A percentile compares a stretch with the other conserved stretches of the same genome.
Conservation (phyloP, 2,888 invertebrate species). For the Hymenopus coronatus region DNA sequence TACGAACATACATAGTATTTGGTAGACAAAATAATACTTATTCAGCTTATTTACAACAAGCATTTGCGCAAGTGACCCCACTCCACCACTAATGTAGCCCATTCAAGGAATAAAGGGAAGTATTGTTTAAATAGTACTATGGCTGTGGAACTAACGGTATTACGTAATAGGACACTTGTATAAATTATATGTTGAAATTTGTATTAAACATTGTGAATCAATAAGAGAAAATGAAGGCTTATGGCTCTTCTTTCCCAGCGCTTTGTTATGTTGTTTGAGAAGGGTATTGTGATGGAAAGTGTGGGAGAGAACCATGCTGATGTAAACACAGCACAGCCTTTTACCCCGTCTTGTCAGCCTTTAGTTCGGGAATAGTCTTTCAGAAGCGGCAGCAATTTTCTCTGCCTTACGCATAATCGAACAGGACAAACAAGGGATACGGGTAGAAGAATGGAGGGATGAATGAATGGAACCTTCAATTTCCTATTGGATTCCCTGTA, state of each 20-base stretch:
- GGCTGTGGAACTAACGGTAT: neutral
- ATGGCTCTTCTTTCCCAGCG: neutral
- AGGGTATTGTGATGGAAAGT: neutral
- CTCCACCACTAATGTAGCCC: too few species aligned
- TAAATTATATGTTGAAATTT: neutral
- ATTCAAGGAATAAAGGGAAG: too few species aligned
- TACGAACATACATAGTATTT: too few species aligned
- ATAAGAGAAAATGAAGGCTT: neutral
- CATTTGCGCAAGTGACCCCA: too few species aligned
- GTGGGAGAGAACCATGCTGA: neutral
- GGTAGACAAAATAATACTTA: too few species aligned
- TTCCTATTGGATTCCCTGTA: constrained; percentile 26
- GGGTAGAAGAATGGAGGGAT: constrained; percentile 15
- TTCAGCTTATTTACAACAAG: too few species aligned
- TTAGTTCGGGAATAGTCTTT: neutral
- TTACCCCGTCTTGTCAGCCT: neutral
- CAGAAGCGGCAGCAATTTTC: constrained; percentile 8
- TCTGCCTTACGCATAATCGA: constrained; percentile 28
- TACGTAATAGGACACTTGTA: neutral
- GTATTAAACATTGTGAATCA: neutral
- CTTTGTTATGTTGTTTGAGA: neutral
- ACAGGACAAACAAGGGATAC: constrained; percentile 25
- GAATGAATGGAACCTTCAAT: constrained; percentile 23
- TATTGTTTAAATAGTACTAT: too few species aligned
- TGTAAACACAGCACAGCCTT: neutral